phyloP scores from a whole-genome alignment of 2,797 vertebrate species.

The Pantherophis vulpinus region DNA sequence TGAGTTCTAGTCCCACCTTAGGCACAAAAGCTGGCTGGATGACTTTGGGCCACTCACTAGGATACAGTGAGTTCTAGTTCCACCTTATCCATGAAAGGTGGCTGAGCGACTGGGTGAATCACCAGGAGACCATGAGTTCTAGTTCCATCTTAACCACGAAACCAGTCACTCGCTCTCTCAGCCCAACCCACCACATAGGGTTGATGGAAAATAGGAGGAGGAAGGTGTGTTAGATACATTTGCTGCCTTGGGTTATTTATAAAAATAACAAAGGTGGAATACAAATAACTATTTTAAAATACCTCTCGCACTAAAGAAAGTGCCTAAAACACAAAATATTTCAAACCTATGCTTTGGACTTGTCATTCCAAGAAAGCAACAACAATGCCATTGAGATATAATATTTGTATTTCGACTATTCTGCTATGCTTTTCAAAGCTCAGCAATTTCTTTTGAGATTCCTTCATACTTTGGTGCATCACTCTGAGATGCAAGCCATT shows the following conservation, averaged over 20 bases:
- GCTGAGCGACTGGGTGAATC: neutral
- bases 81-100: no score
- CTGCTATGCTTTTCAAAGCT: neutral
- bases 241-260: neutral
- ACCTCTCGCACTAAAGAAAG: constrained; percentile 44
- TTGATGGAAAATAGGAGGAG: neutral
- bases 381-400: neutral
- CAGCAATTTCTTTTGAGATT: neutral
- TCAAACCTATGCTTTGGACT: constrained; percentile 45
- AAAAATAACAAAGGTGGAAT: neutral
- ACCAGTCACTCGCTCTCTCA: neutral
- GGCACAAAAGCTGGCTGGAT: no score
- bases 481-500: neutral
- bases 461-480: neutral
- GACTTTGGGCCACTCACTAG: no score
- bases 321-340: neutral
- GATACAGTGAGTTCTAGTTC: no score
- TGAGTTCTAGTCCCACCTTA: no score
- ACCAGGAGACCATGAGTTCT: neutral
- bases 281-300: constrained; percentile 43
- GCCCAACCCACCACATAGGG: neutral
- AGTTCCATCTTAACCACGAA: neutral
- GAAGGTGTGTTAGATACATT: neutral
- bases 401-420: neutral
- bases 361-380: constrained; percentile 36